A percentile compares a stretch with the other conserved stretches of the same genome.
phyloP scores from a whole-genome alignment of 2,113 vertebrate genomes.

The Aptenodytes patagonicus region DNA sequence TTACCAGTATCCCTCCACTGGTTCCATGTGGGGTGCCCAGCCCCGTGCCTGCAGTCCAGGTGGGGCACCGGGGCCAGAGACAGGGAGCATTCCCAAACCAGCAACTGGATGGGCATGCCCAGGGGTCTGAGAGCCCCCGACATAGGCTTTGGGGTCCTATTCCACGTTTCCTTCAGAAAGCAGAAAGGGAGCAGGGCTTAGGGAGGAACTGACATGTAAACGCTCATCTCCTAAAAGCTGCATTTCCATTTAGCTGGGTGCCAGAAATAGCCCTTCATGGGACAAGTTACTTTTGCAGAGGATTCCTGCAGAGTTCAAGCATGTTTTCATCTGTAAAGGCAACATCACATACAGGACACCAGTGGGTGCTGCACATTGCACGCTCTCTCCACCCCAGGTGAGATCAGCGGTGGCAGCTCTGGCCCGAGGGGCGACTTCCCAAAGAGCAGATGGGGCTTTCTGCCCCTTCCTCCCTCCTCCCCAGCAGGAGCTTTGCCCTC shows the following conservation, averaged over 20 bases:
- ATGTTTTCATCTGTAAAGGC: not conserved
- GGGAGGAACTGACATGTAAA: not conserved
- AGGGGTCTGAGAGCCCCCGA: not conserved
- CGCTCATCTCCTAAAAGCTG: not conserved
- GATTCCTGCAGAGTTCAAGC: not conserved
- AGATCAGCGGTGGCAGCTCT: not conserved
- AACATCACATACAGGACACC: not conserved
- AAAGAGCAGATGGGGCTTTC: not conserved
- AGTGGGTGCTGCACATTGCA: not conserved
- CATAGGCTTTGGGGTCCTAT: not conserved
- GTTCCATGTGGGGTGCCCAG: not conserved
- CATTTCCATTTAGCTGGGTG: not conserved
- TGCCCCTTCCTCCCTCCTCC: not conserved
- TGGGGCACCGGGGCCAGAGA: not conserved
- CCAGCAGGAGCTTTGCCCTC: not conserved
- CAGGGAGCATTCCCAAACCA: not conserved
- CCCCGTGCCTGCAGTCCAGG: not conserved
- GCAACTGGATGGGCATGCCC: not conserved
- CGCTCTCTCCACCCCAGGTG: not conserved
- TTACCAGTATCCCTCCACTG: not conserved
- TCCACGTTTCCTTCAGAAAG: not conserved
- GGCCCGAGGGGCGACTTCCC: not conserved
- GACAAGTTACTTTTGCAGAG: not conserved
- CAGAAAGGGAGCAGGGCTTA: not conserved
- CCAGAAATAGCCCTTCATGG: not conserved